These are phyloP conservation scores for Silvanus unidentatus DNA, from an alignment of 2,888 invertebrate genomes.

Conservation along the genomic window DNA sequence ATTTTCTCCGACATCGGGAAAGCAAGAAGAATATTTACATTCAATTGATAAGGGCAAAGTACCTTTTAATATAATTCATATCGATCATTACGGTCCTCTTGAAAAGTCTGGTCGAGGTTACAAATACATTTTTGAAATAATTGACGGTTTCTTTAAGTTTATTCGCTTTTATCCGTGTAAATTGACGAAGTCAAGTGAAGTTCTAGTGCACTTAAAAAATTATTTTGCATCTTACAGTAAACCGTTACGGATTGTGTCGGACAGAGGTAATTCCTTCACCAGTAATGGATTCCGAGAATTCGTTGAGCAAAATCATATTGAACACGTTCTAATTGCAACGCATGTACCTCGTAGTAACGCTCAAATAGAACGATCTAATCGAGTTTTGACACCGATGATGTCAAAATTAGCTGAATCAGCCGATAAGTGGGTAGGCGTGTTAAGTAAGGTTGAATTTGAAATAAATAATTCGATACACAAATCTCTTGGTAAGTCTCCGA, in stretches of 20 bases:
- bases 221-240: conserved; percentile 1
- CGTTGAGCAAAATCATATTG: not conserved
- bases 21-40: conserved; percentile 6
- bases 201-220: not conserved
- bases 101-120: conserved; percentile 3
- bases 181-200: not conserved
- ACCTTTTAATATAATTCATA: conserved; percentile 5
- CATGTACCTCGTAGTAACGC: conserved; percentile 5
- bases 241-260: not conserved
- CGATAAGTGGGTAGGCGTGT: conserved; percentile 19
- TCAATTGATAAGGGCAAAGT: conserved; percentile 2
- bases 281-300: not conserved
- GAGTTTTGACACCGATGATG: conserved; percentile 1
- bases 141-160: conserved; percentile 7
- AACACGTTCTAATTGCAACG: conserved; percentile 3
- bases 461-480: conserved; percentile 11
- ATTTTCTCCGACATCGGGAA: conserved; percentile 2
- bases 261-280: not conserved
- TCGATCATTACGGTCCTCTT: conserved; percentile 8
- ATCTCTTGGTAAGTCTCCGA: conserved; percentile 10
- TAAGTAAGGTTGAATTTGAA: conserved; percentile 13
- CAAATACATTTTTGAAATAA: conserved; percentile 8
- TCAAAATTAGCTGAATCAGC: conserved; percentile 18
- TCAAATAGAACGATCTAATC: conserved; percentile 4
- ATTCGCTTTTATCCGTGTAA: conserved; percentile 4